A percentile compares a stretch with the other conserved stretches of the same genome.
phyloP scores from a whole-genome alignment of 35 echinoderm and acorn worm species.

The Apostichopus japonicus region DNA sequence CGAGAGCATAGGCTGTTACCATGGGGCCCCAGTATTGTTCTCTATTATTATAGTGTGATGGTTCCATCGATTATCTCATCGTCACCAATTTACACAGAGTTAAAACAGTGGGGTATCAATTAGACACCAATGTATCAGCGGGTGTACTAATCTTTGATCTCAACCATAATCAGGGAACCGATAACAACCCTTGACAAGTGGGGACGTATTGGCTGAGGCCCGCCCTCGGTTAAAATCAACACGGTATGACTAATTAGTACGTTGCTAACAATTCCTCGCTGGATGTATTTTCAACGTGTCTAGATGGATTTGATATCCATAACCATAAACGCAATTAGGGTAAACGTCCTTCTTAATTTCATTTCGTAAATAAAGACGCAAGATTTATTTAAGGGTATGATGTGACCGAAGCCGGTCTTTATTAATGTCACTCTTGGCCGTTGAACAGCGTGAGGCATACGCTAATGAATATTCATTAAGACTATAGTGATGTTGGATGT shows the following conservation, averaged over 20 bases:
- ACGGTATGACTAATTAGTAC: conserved; percentile 30
- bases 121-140: conserved; percentile 16
- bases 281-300: background rate
- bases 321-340: conserved; percentile 1
- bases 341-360: conserved; percentile 2
- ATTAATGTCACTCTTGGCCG: background rate
- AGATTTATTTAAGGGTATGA: background rate
- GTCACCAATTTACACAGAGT: background rate
- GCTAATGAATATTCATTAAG: too few relatives aligned
- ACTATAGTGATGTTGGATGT: too few relatives aligned
- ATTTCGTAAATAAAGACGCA: background rate
- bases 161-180: background rate
- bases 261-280: background rate
- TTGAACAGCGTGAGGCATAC: too few relatives aligned
- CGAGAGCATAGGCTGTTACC: background rate
- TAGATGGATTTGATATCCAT: background rate
- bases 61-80: conserved; percentile 36
- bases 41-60: conserved; percentile 28
- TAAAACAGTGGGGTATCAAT: conserved; percentile 52
- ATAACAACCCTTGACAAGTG: conserved; percentile 41
- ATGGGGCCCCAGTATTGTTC: conserved; percentile 3
- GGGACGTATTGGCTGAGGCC: conserved; percentile 25
- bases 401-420: background rate
- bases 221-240: conserved; percentile 47
- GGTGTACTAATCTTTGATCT: conserved; percentile 32